Base-by-base conservation (phyloP, 2,113 vertebrate genomes). In the Kobus ellipsiprymnus region DNA sequence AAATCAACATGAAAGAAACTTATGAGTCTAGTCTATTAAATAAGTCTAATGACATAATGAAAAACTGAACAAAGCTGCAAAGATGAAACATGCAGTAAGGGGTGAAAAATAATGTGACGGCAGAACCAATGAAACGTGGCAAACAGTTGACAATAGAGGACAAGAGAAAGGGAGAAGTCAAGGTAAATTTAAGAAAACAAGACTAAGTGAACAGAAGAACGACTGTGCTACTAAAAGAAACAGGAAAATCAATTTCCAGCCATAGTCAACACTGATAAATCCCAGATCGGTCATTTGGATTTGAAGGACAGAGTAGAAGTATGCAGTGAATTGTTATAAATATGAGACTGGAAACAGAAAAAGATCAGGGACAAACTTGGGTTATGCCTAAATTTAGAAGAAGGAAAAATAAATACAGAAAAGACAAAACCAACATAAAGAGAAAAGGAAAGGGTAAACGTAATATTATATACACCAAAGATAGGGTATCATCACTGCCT, bases 11-110 rank as follows among this genome's bases (percentile, higher is more conserved):
- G 29, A 94, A 74, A 84, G 11, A 94, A 96, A 92, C 13, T 48
- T 92, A 64, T 19, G 1, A 89, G 78, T 91, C 82, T 96, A 78
- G 78, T 89, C 82, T 96, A 78, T 91, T 44, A 87, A 91, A 88
- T 85, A 33, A 96, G 46, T 95, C 19, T 59, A 87, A 94, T 59
- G 10, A 92, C 29, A 86, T 9, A 48, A 93, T 57, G 74, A 33
- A 67, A 93, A 95, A 67, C 33, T 95, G 36, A 88, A 88, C 7
- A 64, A 59, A 62, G 84, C 9, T 17, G 30, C 21, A 7, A 27
- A 1, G 14, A 64, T 27, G 44, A 30, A 95, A 95, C 7, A 90
- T 89, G 59, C 7, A 92, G n/a, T 36, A 15, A 78, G 44, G 17
- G 36, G 89, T 85, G 6, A 57, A 92, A 89, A 82, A 55, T 5